phyloP scores from a whole-genome alignment of 2,113 vertebrate genomes.

The Bubo blakistoni region DNA sequence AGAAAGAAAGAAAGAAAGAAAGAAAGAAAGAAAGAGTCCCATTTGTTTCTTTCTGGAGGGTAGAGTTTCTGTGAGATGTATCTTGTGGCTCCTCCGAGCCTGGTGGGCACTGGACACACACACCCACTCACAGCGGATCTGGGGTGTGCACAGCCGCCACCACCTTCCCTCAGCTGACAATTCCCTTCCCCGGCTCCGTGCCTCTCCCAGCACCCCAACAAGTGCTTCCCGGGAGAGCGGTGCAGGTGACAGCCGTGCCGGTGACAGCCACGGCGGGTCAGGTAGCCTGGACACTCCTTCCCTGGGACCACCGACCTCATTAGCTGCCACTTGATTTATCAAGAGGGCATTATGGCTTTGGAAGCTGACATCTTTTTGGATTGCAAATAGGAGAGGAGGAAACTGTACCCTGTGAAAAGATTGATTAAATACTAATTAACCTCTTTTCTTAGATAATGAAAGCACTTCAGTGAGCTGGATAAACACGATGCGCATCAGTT shows the following conservation, averaged over 20 bases:
- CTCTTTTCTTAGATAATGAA: constrained; percentile 66
- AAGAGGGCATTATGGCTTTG: constrained; percentile 59
- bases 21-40: not conserved
- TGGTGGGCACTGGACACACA: not conserved
- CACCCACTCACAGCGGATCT: not conserved
- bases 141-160: not conserved
- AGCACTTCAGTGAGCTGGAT: constrained; percentile 61
- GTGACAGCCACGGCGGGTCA: constrained; percentile 64
- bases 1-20: too few species aligned
- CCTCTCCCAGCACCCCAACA: constrained; percentile 33
- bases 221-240: constrained; percentile 22
- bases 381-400: constrained; percentile 61
- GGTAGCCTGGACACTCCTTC: constrained; percentile 61
- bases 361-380: constrained; percentile 60
- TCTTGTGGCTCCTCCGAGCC: not conserved
- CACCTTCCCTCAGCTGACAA: not conserved
- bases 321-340: constrained; percentile 72
- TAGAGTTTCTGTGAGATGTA: constrained; percentile 36
- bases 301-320: constrained; percentile 52
- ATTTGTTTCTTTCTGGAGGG: constrained; percentile 12
- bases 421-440: constrained; percentile 71
- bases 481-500: constrained; percentile 63
- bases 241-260: constrained; percentile 61
- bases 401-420: constrained; percentile 69
- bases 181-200: constrained; percentile 38